phyloP scores from a whole-genome alignment of 1,140 invertebrate species.

The Melanaphis sacchari region DNA sequence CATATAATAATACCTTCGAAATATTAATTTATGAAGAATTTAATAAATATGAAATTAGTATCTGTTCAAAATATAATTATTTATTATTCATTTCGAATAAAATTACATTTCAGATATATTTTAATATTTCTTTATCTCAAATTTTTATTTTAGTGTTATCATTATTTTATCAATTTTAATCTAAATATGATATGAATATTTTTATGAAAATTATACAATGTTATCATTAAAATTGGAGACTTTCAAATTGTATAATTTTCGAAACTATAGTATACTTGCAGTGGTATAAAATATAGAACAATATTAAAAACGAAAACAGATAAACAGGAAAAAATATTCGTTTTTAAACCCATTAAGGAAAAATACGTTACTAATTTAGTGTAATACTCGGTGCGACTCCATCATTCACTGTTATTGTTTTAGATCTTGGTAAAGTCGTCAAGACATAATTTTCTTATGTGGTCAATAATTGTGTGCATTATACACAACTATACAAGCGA shows the following conservation, averaged over 20 bases:
- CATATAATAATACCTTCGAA: background rate
- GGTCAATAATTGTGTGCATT: background rate
- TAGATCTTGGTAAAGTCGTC: background rate
- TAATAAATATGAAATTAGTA: background rate
- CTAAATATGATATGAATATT: background rate
- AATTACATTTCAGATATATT: background rate
- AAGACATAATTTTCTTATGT: background rate
- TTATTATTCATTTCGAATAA: background rate
- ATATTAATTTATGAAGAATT: background rate
- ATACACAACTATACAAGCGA: no score
- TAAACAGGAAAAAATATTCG: background rate
- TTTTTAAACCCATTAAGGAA: background rate
- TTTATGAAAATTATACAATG: background rate
- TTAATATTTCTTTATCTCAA: background rate
- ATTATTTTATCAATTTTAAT: background rate
- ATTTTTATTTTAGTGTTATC: background rate
- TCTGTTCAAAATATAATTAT: background rate
- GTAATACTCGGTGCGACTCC: background rate
- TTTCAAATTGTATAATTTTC: background rate
- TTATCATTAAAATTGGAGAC: background rate
- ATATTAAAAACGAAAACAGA: background rate
- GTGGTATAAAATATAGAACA: background rate
- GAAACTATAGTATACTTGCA: background rate
- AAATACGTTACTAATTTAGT: background rate
- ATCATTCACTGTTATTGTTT: background rate